Evolutionary conservation across 2,797 vertebrate species (phyloP).

Genomic region (Momotus momota): DNA sequence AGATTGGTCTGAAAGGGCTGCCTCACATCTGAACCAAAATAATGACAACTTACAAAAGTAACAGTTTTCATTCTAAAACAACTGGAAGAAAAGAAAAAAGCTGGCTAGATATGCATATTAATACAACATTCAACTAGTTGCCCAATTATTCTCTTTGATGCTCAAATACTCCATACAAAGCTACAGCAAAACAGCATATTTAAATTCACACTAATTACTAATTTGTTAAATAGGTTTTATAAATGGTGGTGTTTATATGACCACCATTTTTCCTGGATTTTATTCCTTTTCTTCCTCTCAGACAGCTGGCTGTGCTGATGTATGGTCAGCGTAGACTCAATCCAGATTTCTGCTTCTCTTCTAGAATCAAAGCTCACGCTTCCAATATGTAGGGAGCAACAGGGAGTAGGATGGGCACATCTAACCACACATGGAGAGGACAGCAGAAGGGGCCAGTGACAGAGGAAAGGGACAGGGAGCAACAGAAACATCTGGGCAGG

Average conservation of each 20-base stretch:
- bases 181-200: background rate
- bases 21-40: background rate
- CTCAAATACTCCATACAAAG: background rate
- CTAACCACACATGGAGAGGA: background rate
- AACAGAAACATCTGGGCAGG: background rate
- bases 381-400: background rate
- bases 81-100: conserved; percentile 1
- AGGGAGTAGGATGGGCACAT: background rate
- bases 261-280: background rate
- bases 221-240: background rate
- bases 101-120: background rate
- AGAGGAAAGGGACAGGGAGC: background rate
- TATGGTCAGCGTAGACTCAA: background rate
- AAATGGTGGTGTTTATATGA: background rate
- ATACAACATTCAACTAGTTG: background rate
- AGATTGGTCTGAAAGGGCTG: background rate
- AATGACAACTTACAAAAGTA: background rate
- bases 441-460: background rate
- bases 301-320: background rate
- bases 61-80: background rate
- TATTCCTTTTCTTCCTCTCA: background rate
- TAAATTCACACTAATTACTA: background rate
- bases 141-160: background rate
- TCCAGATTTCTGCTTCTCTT: background rate
- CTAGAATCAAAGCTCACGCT: background rate